Base-by-base conservation (phyloP, 1,140 invertebrate species). In the Delia radicum region DNA sequence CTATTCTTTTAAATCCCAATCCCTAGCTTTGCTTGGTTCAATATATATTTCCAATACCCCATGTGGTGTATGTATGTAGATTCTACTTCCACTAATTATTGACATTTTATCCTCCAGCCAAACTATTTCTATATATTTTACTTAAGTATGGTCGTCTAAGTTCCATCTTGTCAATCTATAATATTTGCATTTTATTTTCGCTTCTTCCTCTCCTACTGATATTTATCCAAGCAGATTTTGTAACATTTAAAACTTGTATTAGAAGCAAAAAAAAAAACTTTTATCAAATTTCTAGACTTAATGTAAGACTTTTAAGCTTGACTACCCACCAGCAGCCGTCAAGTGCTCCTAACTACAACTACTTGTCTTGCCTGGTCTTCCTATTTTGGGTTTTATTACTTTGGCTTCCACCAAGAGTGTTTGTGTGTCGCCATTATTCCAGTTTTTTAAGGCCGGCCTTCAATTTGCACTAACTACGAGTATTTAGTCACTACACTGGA, bases 381-480 rank as follows among this genome's bases (percentile, higher is more conserved):
- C 8, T 55, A 55, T 24, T 12, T 15, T 55, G 48, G n/a, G n/a
- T 18, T 21, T 6, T 24, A 7, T 0, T 21, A 55, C 6, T 8
- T 3, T 7, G n/a, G n/a, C 33, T 55, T 8, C 21, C 48, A 10
- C 15, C 2, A 21, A 21, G n/a, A 21, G 48, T 55, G 46, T 15
- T 4, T 55, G 48, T 55, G n/a, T 55, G 48, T 10, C 18, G 18
- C 18, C 21, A 21, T 24, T 55, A 21, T 55, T 21, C 48, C 48
- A 55, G 48, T 55, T 55, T 55, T n/a, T n/a, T 55, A 55, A n/a
- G n/a, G 48, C 48, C 48, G 48, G 48, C 48, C 48, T 55, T 55
- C 48, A 55, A 55, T 55, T 55, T 55, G 6, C 48, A 55, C 48
- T 55, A 21, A 55, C n/a, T 33, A n/a, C n/a, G n/a, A n/a, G n/a